Conservation (phyloP, 2,797 vertebrate species). For the Cuniculus paca region DNA sequence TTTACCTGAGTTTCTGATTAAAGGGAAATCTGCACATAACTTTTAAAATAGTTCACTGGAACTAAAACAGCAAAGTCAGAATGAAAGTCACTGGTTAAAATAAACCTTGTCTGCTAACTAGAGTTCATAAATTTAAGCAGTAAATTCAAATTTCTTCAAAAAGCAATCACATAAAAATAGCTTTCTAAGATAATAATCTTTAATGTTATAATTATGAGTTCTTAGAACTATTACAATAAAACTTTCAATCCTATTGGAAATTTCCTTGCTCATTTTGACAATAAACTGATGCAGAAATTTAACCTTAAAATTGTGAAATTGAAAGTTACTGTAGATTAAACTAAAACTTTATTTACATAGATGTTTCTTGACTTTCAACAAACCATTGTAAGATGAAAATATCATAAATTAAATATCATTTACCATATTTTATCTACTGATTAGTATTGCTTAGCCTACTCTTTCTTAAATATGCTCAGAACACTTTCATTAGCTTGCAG, state of each 20-base stretch:
- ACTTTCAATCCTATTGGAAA: background rate
- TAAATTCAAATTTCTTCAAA: background rate
- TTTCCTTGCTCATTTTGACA: background rate
- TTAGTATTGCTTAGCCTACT: background rate
- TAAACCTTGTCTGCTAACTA: background rate
- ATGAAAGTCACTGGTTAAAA: conserved; percentile 33
- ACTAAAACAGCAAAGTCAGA: background rate
- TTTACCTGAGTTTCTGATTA: background rate
- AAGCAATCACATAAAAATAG: conserved; percentile 15
- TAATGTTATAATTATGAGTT: conserved; percentile 12
- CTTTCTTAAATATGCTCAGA: background rate
- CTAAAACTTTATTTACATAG: background rate
- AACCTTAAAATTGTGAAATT: background rate
- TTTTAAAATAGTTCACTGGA: background rate
- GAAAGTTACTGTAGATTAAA: background rate
- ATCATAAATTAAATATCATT: background rate
- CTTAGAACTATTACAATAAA: conserved; percentile 37
- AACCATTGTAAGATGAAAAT: background rate
- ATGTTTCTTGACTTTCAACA: background rate
- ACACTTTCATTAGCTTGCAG: background rate
- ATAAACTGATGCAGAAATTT: background rate
- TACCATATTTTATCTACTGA: background rate
- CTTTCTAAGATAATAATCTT: conserved; percentile 2
- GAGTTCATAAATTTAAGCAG: background rate
- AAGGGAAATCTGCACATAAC: background rate